Percentiles rank a stretch among this genome's conserved stretches.
Conservation (phyloP, 92 coral and sea anemone species). For the Epizoanthus ramosus region DNA sequence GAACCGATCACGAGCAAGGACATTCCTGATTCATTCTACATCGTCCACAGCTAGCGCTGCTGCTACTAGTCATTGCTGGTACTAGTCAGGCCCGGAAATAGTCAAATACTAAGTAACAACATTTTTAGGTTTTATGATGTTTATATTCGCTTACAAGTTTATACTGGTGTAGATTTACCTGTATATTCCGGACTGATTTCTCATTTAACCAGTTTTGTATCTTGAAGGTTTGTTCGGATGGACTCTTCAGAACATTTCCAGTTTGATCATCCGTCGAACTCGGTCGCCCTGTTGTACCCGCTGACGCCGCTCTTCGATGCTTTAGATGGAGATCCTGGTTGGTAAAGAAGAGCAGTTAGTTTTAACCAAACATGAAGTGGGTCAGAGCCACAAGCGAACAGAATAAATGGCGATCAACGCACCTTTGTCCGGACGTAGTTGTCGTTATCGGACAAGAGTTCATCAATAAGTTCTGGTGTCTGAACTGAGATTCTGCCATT, state of each 20-base stretch:
- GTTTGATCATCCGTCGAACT: slow-evolving; percentile 26
- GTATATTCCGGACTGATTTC: slow-evolving; percentile 86
- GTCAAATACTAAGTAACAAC: too few relatives aligned
- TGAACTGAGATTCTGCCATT: slow-evolving; percentile 95
- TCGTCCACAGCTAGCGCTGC: too few relatives aligned
- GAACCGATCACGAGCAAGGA: neutral
- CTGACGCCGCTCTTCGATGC: slow-evolving; percentile 39
- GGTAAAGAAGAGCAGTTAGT: neutral
- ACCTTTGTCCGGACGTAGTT: slow-evolving; percentile 59
- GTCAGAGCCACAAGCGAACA: neutral
- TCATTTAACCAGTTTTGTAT: slow-evolving; percentile 93
- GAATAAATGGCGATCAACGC: neutral
- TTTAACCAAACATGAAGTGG: slow-evolving; percentile 18
- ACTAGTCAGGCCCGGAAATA: too few relatives aligned
- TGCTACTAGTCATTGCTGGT: too few relatives aligned
- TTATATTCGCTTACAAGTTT: too few relatives aligned
- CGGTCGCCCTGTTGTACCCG: slow-evolving; percentile 31
- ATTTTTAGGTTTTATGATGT: too few relatives aligned
- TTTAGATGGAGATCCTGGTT: slow-evolving; percentile 22
- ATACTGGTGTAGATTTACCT: slow-evolving; percentile 52
- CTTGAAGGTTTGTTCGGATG: slow-evolving; percentile 73
- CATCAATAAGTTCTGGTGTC: slow-evolving; percentile 79
- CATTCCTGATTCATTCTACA: too few relatives aligned
- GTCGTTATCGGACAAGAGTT: slow-evolving; percentile 73
- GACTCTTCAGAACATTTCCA: slow-evolving; percentile 26